Evolutionary conservation across 1,140 invertebrate genomes (phyloP).

Genomic region (Halesus radiatus): DNA sequence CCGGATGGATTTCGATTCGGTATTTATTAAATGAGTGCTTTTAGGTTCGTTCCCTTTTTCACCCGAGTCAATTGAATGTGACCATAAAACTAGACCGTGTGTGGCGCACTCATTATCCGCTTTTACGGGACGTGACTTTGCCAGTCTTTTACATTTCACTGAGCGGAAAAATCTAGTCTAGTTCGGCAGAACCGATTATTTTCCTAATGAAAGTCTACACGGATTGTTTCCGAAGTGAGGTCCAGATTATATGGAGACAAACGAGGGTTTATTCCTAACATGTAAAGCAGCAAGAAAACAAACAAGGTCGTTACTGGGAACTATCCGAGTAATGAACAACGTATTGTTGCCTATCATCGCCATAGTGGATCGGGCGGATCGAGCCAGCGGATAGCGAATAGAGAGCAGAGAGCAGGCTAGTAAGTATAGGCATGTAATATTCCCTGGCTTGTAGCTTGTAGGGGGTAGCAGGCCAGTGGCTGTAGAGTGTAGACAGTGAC

Average conservation of each 20-base stretch:
- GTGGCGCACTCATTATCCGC: background rate
- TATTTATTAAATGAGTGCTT: conserved; percentile 15
- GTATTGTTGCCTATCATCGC: too few species aligned
- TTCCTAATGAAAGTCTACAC: too few species aligned
- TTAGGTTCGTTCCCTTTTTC: background rate
- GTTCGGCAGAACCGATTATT: too few species aligned
- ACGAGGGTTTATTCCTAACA: background rate
- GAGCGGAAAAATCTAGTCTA: too few species aligned
- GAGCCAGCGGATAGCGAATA: background rate
- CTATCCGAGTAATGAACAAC: too few species aligned
- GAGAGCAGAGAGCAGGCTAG: too few species aligned
- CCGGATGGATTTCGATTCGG: background rate
- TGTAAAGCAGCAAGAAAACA: too few species aligned
- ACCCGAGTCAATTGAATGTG: conserved; percentile 4
- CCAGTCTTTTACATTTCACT: background rate
- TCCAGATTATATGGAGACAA: background rate
- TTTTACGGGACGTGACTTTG: background rate
- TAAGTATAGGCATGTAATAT: too few species aligned
- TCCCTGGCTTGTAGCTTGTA: too few species aligned
- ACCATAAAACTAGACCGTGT: background rate
- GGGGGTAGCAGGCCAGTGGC: too few species aligned
- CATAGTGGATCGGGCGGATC: background rate
- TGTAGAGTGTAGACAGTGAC: too few species aligned
- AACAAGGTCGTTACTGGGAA: too few species aligned
- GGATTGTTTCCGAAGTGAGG: background rate